Percentiles rank a stretch among this genome's conserved stretches.
Evolutionary conservation across 2,888 invertebrate genomes (phyloP).

Genomic region (Torymus aiolomorphi): DNA sequence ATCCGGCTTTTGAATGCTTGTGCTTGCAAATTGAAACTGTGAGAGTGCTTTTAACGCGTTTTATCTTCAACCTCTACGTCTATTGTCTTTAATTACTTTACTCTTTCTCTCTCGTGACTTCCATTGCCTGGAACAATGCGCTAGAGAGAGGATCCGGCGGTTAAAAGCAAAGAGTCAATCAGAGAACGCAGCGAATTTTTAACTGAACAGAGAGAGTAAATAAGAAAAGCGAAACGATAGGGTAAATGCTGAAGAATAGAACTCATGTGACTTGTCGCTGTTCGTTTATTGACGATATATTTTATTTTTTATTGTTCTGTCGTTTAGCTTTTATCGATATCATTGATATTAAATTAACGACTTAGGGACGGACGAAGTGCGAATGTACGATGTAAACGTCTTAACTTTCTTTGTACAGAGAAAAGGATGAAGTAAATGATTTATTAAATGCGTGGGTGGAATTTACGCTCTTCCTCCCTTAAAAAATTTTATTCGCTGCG

Average conservation of each 20-base stretch:
- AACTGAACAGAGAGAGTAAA: slow-evolving; percentile 27
- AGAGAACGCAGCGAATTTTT: slow-evolving; percentile 52
- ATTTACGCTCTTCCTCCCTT: slow-evolving; percentile 54
- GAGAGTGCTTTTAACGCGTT: slow-evolving; percentile 59
- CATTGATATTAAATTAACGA: slow-evolving; percentile 57
- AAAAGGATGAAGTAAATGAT: slow-evolving; percentile 55
- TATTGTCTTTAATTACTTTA: slow-evolving; percentile 51
- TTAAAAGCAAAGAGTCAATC: slow-evolving; percentile 47
- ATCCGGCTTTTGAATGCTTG: slow-evolving; percentile 58
- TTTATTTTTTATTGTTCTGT: slow-evolving; percentile 63
- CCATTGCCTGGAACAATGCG: slow-evolving; percentile 33
- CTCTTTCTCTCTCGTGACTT: slow-evolving; percentile 47
- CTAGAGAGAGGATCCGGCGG: slow-evolving; percentile 11
- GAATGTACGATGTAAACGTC: slow-evolving; percentile 58
- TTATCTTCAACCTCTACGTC: slow-evolving; percentile 57
- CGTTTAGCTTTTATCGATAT: slow-evolving; percentile 61
- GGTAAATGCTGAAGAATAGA: slow-evolving; percentile 51
- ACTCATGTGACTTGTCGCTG: slow-evolving; percentile 56
- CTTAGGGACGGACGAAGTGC: slow-evolving; percentile 55
- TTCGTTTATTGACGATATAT: slow-evolving; percentile 62
- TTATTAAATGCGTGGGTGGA: slow-evolving; percentile 55
- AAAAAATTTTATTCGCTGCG: slow-evolving; percentile 56
- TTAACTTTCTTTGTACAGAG: slow-evolving; percentile 63
- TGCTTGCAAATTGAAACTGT: slow-evolving; percentile 58
- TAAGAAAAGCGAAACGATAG: slow-evolving; percentile 42